Base-by-base conservation (phyloP, 2,888 invertebrate species). In the Aphidius colemani region DNA sequence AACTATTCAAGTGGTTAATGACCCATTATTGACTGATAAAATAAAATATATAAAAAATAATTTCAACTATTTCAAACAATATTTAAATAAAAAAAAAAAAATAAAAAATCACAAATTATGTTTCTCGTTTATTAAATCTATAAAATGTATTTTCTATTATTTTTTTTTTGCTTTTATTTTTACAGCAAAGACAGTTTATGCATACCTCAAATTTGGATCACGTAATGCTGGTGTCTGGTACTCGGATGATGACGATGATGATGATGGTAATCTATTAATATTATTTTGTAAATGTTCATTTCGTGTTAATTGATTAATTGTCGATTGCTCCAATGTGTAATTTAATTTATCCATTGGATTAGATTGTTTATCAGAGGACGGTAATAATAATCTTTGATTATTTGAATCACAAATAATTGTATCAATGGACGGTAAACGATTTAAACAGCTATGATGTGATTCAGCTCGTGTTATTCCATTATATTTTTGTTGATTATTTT, bases 171-270 rank as follows among this genome's bases (percentile, higher is more conserved):
- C 39, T 7, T 30, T 45, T 13, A 18, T 63, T 51, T 39, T 45
- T 53, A 43, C 49, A 59, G 64, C 76, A 76, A 77, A 77, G 75
- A 80, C 81, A 79, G 69, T 79, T 79, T 75, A 81, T 74, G 80
- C 81, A 80, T 77, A 82, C 82, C 82, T 82, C 76, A 76, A 76
- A 70, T 73, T 76, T 67, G 75, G 77, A 67, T 80, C 80, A 73
- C 79, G 75, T 69, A 78, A 71, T 59, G 77, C 72, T 55, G 81
- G 78, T 64, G 75, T 80, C 72, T 82, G 81, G 73, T 80, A 81
- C 66, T 81, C 82, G 73, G 79, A 79, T 69, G 30, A 5, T 30
- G 30, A 30, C 2, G 13, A 18, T 18, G 13, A 18, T 18, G 13
- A 18, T 18, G 13, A 18, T 18, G 74, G 70, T 68, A 77, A 71